These are phyloP conservation scores for Heliconius hewitsoni DNA, from an alignment of 1,140 invertebrate genomes.

Conservation along the genomic window DNA sequence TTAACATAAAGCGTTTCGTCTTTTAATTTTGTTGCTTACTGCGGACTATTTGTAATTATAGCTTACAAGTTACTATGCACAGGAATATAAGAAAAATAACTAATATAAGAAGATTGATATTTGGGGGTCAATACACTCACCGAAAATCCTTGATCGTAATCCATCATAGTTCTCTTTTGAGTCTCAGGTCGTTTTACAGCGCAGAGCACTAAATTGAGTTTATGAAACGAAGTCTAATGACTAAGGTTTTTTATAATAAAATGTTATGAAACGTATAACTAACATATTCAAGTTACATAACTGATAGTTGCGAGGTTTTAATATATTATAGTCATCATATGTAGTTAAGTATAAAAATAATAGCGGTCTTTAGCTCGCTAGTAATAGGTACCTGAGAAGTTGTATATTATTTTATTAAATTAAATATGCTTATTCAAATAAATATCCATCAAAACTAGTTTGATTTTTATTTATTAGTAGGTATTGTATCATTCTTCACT, in stretches of 20 bases:
- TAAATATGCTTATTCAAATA: background rate
- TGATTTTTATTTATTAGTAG: too few species aligned
- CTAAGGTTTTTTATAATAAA: slow-evolving; percentile 41
- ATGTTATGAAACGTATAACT: slow-evolving; percentile 32
- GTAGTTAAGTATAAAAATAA: slow-evolving; percentile 1
- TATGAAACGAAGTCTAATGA: slow-evolving; percentile 44
- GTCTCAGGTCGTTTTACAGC: slow-evolving; percentile 30
- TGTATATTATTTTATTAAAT: background rate
- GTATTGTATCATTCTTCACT: too few species aligned
- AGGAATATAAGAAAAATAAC: slow-evolving; percentile 8
- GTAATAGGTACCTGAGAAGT: background rate
- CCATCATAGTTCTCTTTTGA: slow-evolving; percentile 45
- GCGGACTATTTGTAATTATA: background rate
- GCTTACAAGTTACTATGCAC: background rate
- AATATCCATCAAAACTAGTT: background rate
- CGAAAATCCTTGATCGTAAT: slow-evolving; percentile 41
- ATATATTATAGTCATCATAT: background rate
- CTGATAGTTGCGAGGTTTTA: background rate
- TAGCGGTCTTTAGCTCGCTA: background rate
- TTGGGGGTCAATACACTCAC: slow-evolving; percentile 42
- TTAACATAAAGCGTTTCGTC: background rate
- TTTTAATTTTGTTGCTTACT: background rate
- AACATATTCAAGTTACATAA: slow-evolving; percentile 29
- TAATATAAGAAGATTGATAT: slow-evolving; percentile 41
- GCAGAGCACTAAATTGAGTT: slow-evolving; percentile 45